phyloP scores from a whole-genome alignment of 2,888 invertebrate genomes.

The Scaptomyza tumidula region DNA sequence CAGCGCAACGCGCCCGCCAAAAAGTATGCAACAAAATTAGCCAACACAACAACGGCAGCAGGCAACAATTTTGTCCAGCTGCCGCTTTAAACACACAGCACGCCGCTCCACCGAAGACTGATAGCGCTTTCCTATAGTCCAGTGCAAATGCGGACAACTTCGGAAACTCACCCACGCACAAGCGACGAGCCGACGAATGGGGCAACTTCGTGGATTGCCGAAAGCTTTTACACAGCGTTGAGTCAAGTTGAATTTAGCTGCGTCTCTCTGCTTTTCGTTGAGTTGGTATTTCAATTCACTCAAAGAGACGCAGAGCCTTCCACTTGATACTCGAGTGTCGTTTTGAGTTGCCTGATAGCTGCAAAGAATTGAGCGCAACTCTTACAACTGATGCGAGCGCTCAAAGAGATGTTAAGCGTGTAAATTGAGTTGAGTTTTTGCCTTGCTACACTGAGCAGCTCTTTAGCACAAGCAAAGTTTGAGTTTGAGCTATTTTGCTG shows the following conservation, averaged over 20 bases:
- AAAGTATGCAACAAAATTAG: constrained; percentile 61
- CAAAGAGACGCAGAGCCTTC: constrained; percentile 1
- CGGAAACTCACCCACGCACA: constrained; percentile 53
- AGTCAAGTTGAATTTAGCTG: constrained; percentile 18
- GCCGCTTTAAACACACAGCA: constrained; percentile 70
- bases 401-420: constrained; percentile 4
- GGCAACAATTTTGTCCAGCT: constrained; percentile 30
- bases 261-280: background rate
- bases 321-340: background rate
- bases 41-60: constrained; percentile 5
- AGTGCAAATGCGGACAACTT: constrained; percentile 30
- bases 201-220: constrained; percentile 14
- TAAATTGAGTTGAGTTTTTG: background rate
- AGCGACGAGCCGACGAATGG: constrained; percentile 18
- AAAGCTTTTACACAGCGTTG: constrained; percentile 30
- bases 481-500: background rate
- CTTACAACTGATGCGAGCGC: background rate
- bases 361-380: background rate
- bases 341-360: background rate
- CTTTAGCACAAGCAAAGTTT: background rate
- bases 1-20: constrained; percentile 70
- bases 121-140: constrained; percentile 31
- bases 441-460: background rate
- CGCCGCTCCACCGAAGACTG: constrained; percentile 80
- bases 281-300: background rate